Conservation (phyloP, 30 jellyfish, hydroid and myxozoan genomes). For the Aurelia sp. region DNA sequence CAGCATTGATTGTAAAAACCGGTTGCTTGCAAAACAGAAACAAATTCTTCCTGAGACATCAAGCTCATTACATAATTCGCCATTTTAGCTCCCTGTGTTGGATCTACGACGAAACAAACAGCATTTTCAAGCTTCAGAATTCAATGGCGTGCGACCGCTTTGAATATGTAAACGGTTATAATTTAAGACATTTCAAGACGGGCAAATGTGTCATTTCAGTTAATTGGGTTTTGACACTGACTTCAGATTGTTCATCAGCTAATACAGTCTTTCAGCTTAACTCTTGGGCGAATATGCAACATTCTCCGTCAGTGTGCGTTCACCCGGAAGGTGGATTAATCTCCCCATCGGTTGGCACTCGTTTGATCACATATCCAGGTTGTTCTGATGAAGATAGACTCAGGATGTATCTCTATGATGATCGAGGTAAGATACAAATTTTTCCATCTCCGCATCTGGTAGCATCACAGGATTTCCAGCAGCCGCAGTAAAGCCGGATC, state of each 20-base stretch:
- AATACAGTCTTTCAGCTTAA: neutral
- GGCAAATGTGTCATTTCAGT: conserved; percentile 22
- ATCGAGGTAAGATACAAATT: neutral
- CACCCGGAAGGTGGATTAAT: neutral
- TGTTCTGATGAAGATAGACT: neutral
- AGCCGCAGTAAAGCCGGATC: no score
- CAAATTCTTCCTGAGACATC: conserved; percentile 31
- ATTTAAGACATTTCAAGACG: conserved; percentile 31
- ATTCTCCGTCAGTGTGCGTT: neutral
- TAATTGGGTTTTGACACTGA: neutral
- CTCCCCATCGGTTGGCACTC: neutral
- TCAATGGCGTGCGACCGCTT: conserved; percentile 54
- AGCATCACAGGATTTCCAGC: no score
- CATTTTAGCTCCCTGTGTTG: conserved; percentile 46
- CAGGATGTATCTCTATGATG: neutral
- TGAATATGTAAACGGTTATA: conserved; percentile 1
- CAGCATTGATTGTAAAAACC: neutral
- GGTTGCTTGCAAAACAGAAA: neutral
- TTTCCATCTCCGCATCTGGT: no score
- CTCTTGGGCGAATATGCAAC: neutral
- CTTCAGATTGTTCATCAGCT: conserved; percentile 36
- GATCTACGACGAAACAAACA: neutral
- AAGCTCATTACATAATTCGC: conserved; percentile 32
- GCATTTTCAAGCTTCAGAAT: conserved; percentile 7
- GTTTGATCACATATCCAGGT: neutral